Conservation (phyloP, 2,113 vertebrate genomes). For the Muntiacus muntjak region DNA sequence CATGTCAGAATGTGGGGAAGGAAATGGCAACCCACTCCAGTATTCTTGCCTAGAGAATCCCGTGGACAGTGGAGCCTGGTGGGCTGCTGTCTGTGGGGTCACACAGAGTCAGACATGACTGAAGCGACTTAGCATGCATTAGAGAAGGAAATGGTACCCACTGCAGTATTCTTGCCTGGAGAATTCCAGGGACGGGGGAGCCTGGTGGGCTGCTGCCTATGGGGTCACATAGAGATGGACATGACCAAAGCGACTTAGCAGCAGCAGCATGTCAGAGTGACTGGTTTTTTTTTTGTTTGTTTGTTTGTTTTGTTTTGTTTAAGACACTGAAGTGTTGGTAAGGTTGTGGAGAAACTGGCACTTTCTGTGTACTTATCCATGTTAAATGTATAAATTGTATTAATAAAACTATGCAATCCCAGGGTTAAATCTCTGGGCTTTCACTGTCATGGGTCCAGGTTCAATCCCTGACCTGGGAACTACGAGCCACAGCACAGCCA, state of each 20-base stretch:
- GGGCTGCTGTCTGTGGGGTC: fast-evolving
- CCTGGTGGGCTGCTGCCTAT: too few species aligned
- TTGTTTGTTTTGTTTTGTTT: too few species aligned
- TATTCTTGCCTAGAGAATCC: not conserved
- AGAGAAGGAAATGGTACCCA: too few species aligned
- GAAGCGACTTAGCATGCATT: not conserved
- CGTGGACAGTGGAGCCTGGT: not conserved
- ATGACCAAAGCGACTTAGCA: not conserved
- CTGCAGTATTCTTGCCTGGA: too few species aligned
- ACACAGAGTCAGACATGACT: fast-evolving
- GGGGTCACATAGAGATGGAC: too few species aligned
- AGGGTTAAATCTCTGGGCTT: not conserved
- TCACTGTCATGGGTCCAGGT: not conserved
- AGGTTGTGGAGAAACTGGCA: not conserved
- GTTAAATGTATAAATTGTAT: not conserved
- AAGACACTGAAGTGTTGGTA: not conserved
- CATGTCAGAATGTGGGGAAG: not conserved
- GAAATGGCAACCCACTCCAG: not conserved
- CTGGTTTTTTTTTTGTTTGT: not conserved
- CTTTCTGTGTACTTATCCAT: not conserved
- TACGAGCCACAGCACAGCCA: not conserved
- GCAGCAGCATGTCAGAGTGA: not conserved
- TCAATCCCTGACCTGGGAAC: not conserved
- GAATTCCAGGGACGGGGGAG: too few species aligned
- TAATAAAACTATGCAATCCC: not conserved